phyloP scores from a whole-genome alignment of 2,888 invertebrate genomes.

The Spilarctia lutea region DNA sequence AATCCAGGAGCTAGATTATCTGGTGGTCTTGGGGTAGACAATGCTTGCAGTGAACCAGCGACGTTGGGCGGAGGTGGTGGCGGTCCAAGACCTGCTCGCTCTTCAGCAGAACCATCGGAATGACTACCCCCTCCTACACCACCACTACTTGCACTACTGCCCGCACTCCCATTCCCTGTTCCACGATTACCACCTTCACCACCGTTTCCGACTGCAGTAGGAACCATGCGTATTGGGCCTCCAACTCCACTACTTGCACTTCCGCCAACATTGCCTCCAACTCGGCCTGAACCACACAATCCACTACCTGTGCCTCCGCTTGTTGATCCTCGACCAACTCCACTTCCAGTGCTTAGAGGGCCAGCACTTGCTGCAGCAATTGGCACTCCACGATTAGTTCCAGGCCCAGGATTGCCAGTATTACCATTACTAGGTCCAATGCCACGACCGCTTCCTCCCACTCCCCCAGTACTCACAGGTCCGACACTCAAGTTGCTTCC shows the following conservation, averaged over 20 bases:
- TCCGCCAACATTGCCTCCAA: neutral
- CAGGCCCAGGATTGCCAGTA: conserved; percentile 9
- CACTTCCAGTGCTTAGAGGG: conserved; percentile 5
- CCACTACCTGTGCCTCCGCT: neutral
- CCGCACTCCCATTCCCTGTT: conserved; percentile 12
- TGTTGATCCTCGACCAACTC: neutral
- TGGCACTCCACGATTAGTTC: conserved; percentile 6
- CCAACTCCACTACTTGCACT: neutral
- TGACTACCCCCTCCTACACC: conserved; percentile 3
- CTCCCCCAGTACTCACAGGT: conserved; percentile 5
- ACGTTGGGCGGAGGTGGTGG: conserved; percentile 85
- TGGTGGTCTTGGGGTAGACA: conserved; percentile 87
- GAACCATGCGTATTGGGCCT: neutral
- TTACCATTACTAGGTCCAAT: conserved; percentile 11
- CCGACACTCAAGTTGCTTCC: conserved; percentile 21
- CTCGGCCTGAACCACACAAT: conserved; percentile 8
- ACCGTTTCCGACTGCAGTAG: conserved; percentile 15
- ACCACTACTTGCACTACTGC: conserved; percentile 12
- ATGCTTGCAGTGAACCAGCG: conserved; percentile 87
- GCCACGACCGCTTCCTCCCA: conserved; percentile 4
- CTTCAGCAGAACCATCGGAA: conserved; percentile 38
- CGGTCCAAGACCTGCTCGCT: conserved; percentile 63
- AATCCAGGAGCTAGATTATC: conserved; percentile 88
- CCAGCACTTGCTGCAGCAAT: conserved; percentile 1
- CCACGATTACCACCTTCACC: conserved; percentile 4